These are phyloP conservation scores for Bufo bufo DNA, from an alignment of 2,113 vertebrate species.

Conservation along the genomic window DNA sequence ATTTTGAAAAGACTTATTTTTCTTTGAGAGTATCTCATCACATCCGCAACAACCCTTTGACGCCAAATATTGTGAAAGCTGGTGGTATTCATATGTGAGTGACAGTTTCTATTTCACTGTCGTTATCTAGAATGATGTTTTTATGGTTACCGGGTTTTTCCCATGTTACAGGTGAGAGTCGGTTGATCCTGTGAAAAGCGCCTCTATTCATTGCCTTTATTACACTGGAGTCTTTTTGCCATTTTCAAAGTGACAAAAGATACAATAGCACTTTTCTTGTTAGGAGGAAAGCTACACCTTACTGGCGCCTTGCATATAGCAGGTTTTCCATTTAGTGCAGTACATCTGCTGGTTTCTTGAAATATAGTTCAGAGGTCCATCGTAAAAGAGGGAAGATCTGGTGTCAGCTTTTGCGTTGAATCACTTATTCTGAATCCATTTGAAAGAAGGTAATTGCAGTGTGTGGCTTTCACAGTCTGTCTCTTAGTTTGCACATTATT, in stretches of 20 bases:
- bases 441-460: neutral
- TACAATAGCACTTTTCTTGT: conserved; percentile 15
- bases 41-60: neutral
- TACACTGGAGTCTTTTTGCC: neutral
- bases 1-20: neutral
- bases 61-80: neutral
- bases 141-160: neutral
- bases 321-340: neutral
- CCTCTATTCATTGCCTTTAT: neutral
- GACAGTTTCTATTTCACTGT: neutral
- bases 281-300: neutral
- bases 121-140: neutral
- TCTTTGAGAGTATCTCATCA: neutral
- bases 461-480: neutral
- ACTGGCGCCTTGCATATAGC: neutral
- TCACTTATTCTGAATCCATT: neutral
- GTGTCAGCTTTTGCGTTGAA: neutral
- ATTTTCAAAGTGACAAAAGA: neutral
- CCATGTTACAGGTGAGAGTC: neutral
- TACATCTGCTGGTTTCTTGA: neutral
- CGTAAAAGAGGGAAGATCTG: neutral
- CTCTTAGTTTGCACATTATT: neutral
- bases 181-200: neutral
- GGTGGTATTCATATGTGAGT: neutral
- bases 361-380: neutral